phyloP scores from a whole-genome alignment of 2,888 invertebrate genomes.

The Lasius fuliginosus region DNA sequence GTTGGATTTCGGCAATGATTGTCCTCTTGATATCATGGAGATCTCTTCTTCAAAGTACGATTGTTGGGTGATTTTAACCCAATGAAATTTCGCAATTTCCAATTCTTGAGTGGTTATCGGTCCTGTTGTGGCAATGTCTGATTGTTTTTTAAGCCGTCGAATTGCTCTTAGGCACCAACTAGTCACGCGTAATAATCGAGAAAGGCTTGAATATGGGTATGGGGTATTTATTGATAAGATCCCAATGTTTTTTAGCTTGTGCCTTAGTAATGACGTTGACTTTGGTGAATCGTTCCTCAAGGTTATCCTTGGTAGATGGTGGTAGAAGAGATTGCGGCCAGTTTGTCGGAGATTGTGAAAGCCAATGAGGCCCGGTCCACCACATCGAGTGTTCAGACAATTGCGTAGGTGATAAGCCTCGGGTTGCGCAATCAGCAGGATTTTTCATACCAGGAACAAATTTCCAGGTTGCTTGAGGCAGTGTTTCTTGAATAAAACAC shows the following conservation, averaged over 20 bases:
- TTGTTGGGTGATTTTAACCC: too few species aligned
- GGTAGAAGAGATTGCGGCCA: not conserved
- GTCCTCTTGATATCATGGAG: too few species aligned
- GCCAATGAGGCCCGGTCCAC: not conserved
- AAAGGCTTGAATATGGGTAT: too few species aligned
- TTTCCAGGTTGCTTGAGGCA: conserved; percentile 42
- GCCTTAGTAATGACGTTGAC: not conserved
- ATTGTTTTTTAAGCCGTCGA: too few species aligned
- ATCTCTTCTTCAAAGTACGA: too few species aligned
- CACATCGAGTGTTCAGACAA: not conserved
- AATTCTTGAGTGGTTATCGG: too few species aligned
- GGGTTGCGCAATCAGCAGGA: not conserved
- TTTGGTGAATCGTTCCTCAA: not conserved
- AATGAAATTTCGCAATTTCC: too few species aligned
- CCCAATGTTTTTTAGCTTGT: not conserved
- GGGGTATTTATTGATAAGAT: not conserved
- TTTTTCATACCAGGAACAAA: conserved; percentile 62
- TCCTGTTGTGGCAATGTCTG: too few species aligned
- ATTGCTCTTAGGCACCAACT: too few species aligned
- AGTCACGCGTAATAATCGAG: too few species aligned
- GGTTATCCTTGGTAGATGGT: not conserved
- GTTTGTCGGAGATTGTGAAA: not conserved
- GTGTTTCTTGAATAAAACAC: conserved; percentile 3
- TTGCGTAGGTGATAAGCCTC: not conserved
- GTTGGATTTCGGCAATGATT: too few species aligned